Evolutionary conservation across 2,113 vertebrate genomes (phyloP).

Genomic region (Trematocara marginatum): DNA sequence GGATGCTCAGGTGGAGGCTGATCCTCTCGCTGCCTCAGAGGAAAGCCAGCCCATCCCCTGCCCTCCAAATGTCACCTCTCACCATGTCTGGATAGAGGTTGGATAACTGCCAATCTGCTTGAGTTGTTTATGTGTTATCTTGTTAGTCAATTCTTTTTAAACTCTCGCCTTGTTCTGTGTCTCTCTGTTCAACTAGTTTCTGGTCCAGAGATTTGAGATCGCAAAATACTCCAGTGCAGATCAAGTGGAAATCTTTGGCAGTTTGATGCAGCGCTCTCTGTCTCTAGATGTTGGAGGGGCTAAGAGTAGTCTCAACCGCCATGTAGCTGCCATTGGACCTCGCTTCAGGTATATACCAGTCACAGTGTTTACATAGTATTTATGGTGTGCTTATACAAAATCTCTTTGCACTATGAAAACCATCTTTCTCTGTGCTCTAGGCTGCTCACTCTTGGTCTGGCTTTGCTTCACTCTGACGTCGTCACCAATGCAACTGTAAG

Average conservation of each 20-base stretch:
- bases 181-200: conserved; percentile 74
- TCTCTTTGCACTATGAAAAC: neutral
- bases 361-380: neutral
- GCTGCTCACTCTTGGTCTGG: conserved; percentile 89
- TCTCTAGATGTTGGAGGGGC: conserved; percentile 87
- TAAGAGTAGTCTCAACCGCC: conserved; percentile 87
- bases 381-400: neutral
- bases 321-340: conserved; percentile 94
- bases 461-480: conserved; percentile 91
- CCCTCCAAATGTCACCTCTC: conserved; percentile 88
- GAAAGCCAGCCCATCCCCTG: conserved; percentile 90
- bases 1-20: conserved; percentile 87
- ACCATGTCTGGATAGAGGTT: conserved; percentile 97
- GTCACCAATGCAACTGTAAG: conserved; percentile 91
- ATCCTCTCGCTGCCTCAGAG: conserved; percentile 93
- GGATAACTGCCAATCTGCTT: neutral
- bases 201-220: conserved; percentile 95
- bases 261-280: conserved; percentile 88
- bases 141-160: neutral
- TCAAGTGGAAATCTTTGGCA: conserved; percentile 96
- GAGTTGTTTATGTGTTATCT: neutral
- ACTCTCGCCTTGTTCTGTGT: neutral
- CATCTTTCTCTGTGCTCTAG: conserved; percentile 51
- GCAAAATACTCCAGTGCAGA: conserved; percentile 98
- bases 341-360: conserved; percentile 83